Percentiles rank a stretch among this genome's conserved stretches.
Evolutionary conservation across 1,140 invertebrate species (phyloP).

Genomic region (Triops cancriformis): DNA sequence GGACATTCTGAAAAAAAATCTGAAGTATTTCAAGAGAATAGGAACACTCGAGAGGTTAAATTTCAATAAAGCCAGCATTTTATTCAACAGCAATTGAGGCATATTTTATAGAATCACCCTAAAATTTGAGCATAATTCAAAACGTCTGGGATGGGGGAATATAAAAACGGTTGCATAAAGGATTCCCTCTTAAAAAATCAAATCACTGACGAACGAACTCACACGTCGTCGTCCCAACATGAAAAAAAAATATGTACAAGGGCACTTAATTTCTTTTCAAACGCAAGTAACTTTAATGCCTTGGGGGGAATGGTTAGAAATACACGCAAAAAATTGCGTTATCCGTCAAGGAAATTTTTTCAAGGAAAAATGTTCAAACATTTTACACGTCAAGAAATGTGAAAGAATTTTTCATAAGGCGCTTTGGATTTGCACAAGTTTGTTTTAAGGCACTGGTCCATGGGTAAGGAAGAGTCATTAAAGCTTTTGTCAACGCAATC

Average conservation of each 20-base stretch:
- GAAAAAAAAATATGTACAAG: no score
- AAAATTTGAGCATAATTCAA: conserved; percentile 9
- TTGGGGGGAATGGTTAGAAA: no score
- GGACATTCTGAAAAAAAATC: background rate
- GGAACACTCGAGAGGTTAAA: background rate
- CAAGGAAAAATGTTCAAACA: no score
- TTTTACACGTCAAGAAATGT: background rate
- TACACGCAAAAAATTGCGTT: no score
- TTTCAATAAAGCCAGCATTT: conserved; percentile 5
- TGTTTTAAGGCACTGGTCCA: background rate
- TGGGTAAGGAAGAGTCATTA: background rate
- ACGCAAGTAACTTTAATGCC: no score
- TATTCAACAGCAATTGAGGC: background rate
- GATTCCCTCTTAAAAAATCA: no score
- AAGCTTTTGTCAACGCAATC: background rate
- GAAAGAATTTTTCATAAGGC: background rate
- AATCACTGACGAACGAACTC: no score
- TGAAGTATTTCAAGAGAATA: background rate
- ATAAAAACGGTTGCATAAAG: background rate
- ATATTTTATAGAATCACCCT: background rate
- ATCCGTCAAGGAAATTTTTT: no score
- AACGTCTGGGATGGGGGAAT: background rate
- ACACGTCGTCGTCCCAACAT: no score
- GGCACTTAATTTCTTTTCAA: no score
- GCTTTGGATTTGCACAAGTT: background rate